Evolutionary conservation across 1,140 invertebrate genomes (phyloP).

Genomic region (Calliopsis andreniformis): DNA sequence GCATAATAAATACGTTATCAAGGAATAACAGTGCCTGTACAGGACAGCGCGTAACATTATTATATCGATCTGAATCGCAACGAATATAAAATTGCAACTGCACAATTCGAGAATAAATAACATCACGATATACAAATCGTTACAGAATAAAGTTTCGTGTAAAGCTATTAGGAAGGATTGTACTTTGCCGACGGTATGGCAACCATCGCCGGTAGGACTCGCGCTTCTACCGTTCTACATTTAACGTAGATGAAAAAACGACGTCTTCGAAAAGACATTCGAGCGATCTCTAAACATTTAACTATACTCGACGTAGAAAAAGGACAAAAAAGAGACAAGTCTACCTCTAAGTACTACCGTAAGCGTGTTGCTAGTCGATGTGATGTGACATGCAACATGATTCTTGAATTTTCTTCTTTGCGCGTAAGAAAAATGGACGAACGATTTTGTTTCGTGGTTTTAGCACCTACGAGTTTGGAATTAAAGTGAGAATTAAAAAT

Average conservation of each 20-base stretch:
- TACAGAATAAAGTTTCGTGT: slow-evolving; percentile 22
- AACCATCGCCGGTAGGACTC: not conserved
- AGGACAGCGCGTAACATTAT: slow-evolving; percentile 22
- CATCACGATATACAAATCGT: slow-evolving; percentile 12
- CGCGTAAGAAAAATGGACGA: not conserved
- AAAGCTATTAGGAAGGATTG: slow-evolving; percentile 47
- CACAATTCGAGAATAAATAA: slow-evolving; percentile 61
- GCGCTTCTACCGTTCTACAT: not conserved
- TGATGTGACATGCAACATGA: not conserved
- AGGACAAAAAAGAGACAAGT: not conserved
- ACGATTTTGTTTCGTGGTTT: not conserved
- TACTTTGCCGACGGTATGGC: not conserved
- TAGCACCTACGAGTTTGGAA: slow-evolving; percentile 38
- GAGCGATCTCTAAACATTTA: not conserved
- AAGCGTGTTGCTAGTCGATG: slow-evolving; percentile 18
- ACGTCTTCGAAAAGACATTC: not conserved
- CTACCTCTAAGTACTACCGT: slow-evolving; percentile 29
- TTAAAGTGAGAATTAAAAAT: slow-evolving; percentile 46
- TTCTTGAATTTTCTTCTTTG: not conserved
- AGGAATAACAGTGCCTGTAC: slow-evolving; percentile 37
- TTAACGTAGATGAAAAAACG: not conserved
- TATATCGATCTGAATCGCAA: not conserved
- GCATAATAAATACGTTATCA: slow-evolving; percentile 52
- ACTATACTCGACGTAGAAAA: slow-evolving; percentile 22
- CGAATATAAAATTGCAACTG: slow-evolving; percentile 44